Evolutionary conservation across 2,113 vertebrate genomes (phyloP), one percentile per base, ranked within the genome.

Genomic region (Mastomys natalensis): DNA sequence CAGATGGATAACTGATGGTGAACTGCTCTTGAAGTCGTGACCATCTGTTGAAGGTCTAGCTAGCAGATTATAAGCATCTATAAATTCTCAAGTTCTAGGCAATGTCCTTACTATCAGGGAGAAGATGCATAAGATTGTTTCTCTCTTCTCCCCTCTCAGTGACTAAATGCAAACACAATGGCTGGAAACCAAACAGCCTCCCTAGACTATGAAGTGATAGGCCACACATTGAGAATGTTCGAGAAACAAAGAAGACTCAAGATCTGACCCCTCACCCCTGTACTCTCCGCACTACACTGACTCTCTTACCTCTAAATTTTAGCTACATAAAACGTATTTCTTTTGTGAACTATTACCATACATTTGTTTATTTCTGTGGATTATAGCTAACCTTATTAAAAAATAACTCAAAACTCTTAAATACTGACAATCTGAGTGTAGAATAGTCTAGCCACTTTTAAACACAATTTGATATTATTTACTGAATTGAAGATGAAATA

Each of bases 401-500:
- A 21, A 55, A 37, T 22, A 81, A 55, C 51, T 22, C 17, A 81
- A 22, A 81, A 55, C 9, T 81, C 26, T 68, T 55, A 76, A 43
- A n/a, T n/a, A 45, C 21, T 85, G 51, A 37, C 64, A 40, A 73
- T 60, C 26, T 24, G 72, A 45, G 26, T 48, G 40, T 45, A 85
- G 15, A 64, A 40, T 64, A 19, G 26, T 60, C 81, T 45, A 62
- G 15, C 31, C 40, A 45, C 10, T 82, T 92, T 43, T 58, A 45
- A 73, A 85, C 58, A 76, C 13, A 55, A 82, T 55, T 82, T 94
- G 58, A 37, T 55, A 62, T 87, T 58, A 48, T 15, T 51, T 40
- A 89, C 62, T 88, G 91, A 95, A 74, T 21, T 70, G 53, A 74
- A 91, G 78, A 76, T 92, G 53, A 90, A 94, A 66, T 80, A 91